phyloP scores from a whole-genome alignment of 2,888 invertebrate species.

The Eupithecia inturbata region DNA sequence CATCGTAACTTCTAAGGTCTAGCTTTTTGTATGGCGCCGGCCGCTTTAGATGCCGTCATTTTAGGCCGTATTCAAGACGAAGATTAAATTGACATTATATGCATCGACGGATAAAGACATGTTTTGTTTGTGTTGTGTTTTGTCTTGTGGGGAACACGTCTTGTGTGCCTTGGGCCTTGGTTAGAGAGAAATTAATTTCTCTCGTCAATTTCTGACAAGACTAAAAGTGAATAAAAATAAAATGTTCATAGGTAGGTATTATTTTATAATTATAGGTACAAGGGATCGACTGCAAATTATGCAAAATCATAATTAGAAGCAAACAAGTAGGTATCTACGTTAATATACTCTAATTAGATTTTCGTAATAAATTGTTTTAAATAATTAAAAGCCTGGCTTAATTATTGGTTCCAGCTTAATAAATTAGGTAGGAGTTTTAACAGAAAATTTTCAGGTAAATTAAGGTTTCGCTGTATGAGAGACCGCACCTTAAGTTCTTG shows the following conservation, averaged over 20 bases:
- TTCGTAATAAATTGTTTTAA: no score
- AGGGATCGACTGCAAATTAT: background rate
- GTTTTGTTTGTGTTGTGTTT: conserved; percentile 3
- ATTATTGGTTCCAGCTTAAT: no score
- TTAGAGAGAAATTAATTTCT: background rate
- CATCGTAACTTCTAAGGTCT: conserved; percentile 59
- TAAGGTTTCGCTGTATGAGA: background rate
- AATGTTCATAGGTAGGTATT: background rate
- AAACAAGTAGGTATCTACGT: background rate
- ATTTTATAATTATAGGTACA: background rate
- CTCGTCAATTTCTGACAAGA: background rate
- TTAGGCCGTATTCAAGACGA: background rate
- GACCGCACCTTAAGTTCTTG: conserved; percentile 55
- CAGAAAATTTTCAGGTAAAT: background rate
- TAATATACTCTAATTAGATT: background rate
- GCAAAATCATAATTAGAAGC: background rate
- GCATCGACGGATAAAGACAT: background rate
- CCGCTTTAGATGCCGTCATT: background rate
- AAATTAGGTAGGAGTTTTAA: background rate
- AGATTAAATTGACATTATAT: conserved; percentile 2
- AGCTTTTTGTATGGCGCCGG: conserved; percentile 5
- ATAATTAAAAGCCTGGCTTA: no score
- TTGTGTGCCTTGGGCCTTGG: background rate
- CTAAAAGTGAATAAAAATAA: background rate
- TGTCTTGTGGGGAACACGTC: background rate